A percentile compares a stretch with the other conserved stretches of the same genome.
Evolutionary conservation across 37 sponge, comb jelly and placozoan genomes (phyloP).

Genomic region (Lycopodina hypogea): DNA sequence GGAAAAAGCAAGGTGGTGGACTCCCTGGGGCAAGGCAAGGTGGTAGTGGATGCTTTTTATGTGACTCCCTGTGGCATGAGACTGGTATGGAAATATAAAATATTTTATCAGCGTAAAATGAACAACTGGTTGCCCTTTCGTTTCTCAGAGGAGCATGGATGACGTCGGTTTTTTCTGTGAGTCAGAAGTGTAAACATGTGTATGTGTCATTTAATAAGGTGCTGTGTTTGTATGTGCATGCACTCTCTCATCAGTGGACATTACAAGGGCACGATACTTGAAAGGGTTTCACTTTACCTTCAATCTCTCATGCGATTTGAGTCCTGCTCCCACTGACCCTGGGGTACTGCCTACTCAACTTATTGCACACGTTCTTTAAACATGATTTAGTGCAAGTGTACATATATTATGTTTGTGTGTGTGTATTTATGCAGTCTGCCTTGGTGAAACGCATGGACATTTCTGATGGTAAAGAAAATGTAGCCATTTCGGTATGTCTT

Average conservation of each 20-base stretch:
- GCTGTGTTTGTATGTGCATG: not conserved
- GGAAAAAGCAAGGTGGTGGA: no score
- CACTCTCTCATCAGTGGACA: not conserved
- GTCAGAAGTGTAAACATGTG: not conserved
- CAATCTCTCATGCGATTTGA: constrained; percentile 19
- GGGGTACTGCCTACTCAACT: constrained; percentile 1
- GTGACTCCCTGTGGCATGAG: constrained; percentile 56
- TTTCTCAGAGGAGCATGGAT: constrained; percentile 45
- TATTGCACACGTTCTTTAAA: not conserved
- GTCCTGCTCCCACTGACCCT: not conserved
- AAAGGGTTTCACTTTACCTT: constrained; percentile 27
- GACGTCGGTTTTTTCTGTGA: constrained; percentile 52
- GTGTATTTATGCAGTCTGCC: not conserved
- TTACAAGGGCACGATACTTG: not conserved
- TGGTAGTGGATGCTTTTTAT: constrained; percentile 51
- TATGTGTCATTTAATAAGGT: not conserved
- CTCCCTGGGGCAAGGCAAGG: no score
- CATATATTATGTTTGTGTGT: no score
- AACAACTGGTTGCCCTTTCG: not conserved
- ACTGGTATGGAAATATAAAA: constrained; percentile 49
- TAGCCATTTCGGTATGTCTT: constrained; percentile 25
- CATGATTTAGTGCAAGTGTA: not conserved
- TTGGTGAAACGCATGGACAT: constrained; percentile 8
- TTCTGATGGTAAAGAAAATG: constrained; percentile 22
- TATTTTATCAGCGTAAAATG: not conserved